Base-by-base conservation (phyloP, 2,797 vertebrate genomes). In the Sebastes itinus region DNA sequence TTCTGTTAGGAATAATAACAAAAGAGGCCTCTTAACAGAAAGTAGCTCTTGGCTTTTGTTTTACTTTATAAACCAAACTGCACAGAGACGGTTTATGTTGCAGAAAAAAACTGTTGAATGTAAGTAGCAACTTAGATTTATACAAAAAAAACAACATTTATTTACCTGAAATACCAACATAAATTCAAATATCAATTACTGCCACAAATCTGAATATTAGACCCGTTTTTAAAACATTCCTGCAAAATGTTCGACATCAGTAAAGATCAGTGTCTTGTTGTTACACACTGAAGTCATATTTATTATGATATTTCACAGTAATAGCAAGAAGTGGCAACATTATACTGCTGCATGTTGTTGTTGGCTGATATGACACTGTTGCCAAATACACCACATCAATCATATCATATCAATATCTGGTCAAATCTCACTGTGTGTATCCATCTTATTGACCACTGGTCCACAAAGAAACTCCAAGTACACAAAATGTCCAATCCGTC, bases 1-100 rank as follows among this genome's bases (percentile, higher is more conserved):
- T 72, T 77, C 69, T 78, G 38, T 84, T 80, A 46, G 56, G 46
- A 88, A 70, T 84, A 78, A 82, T 78, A 75, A 58, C 74, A 75
- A 79, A 89, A 84, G 63, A 7, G 73, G 72, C 3, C 75, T 38
- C 1, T 81, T 78, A 75, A 30, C 56, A 38, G 63, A 72, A 70
- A 54, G 60, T 32, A 54, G 32, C 64, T 81, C 69, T 55, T 61
- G 33, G 49, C 65, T 60, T 63, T 71, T 76, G 59, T 80, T 85
- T 87, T 56, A 66, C 58, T 81, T 85, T 80, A 52, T 20, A 74
- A 66, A 62, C 49, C 62, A 54, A 56, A 62, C 72, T 73, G n/a
- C 59, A 61, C 22, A 46, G 25, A 20, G 23, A 42, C 20, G 10
- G 2, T 75, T 60, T 61, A 22, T 42, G 64, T 46, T 55, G 30